Base-by-base conservation (phyloP, 2,888 invertebrate species). In the Aproaerema taeniolella region DNA sequence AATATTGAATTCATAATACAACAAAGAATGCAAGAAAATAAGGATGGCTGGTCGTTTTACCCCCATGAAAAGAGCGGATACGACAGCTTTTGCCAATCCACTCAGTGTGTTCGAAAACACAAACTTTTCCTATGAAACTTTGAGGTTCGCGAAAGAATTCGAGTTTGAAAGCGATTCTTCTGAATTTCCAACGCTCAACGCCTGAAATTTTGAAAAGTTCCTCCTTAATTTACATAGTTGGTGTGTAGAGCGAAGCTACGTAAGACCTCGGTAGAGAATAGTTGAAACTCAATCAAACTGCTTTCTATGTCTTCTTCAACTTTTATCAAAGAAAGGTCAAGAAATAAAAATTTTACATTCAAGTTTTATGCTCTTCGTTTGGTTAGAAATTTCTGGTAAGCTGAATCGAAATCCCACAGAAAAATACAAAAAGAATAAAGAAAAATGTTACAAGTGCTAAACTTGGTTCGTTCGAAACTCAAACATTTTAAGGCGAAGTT, bases 71-170 rank as follows among this genome's bases (percentile, higher is more conserved):
- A 10, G 26, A 35, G 10, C 13, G 14, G 12, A 28, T 15, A 29
- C 14, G 16, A 29, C 28, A 28, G 28, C 35, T 16, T 17, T 16
- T 29, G 30, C 17, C 37, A 20, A 30, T 37, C 37, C 17, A 36
- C 17, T 9, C 13, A 13, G 11, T 30, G 20, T 20, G 16, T 26
- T 53, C 52, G 61, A 56, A 61, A 58, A 64, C 51, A 58, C 45
- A 39, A 75, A 81, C 65, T 79, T 70, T 63, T 47, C 53, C 61
- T 65, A 67, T 75, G 72, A 71, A 75, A 77, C 65, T 77, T 70
- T 64, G 67, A 58, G 62, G 61, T 62, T 65, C 56, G 54, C 51
- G 47, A 65, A 68, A 65, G 67, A 64, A 61, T 65, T 61, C 53
- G 47, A 52, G 58, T 62, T 58, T 41, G 47, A 57, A 58, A 62